These are phyloP conservation scores for Eristalis intricaria DNA, from an alignment of 2,888 invertebrate species.

Conservation along the genomic window DNA sequence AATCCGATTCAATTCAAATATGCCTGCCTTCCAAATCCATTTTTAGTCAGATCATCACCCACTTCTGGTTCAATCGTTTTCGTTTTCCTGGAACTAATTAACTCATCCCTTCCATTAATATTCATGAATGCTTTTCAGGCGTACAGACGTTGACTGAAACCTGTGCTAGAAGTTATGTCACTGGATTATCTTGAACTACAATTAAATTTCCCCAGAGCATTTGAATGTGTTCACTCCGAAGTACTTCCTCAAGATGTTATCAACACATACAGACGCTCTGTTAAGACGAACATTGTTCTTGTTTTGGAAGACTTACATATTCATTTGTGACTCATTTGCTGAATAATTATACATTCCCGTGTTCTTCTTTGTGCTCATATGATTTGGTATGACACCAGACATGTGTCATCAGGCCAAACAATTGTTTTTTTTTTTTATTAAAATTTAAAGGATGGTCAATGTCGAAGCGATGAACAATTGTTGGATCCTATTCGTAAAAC, in stretches of 20 bases:
- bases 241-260: not conserved
- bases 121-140: not conserved
- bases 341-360: not conserved
- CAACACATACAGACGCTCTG: not conserved
- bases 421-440: not conserved
- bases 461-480: not conserved
- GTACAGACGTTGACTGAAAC: not conserved
- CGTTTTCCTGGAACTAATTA: conserved; percentile 2
- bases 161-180: not conserved
- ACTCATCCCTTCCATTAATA: not conserved
- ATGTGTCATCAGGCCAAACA: not conserved
- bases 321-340: not conserved
- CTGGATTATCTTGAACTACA: conserved; percentile 14
- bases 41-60: not conserved
- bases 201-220: not conserved
- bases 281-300: not conserved
- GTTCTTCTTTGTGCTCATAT: not conserved
- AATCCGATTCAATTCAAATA: not conserved
- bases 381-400: not conserved
- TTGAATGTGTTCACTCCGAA: not conserved
- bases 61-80: not conserved
- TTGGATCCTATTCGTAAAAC: not conserved
- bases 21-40: not conserved
- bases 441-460: not conserved
- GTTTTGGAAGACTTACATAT: not conserved